Percentiles rank a stretch among this genome's conserved stretches.
Evolutionary conservation across 2,797 vertebrate genomes (phyloP).

Genomic region (Sparidentex hasta): DNA sequence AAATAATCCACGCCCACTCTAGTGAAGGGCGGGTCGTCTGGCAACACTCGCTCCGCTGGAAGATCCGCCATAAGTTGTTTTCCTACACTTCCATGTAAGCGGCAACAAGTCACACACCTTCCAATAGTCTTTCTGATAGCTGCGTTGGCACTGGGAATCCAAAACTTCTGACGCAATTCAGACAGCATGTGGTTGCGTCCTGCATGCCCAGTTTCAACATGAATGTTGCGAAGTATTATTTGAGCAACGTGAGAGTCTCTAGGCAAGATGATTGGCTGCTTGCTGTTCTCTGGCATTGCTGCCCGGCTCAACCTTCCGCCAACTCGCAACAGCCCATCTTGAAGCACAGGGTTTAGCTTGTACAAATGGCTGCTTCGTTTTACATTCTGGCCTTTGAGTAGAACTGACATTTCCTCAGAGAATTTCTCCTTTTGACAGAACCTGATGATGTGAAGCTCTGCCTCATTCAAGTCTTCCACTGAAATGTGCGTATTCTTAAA

Average conservation of each 20-base stretch:
- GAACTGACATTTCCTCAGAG: neutral
- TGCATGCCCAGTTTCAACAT: neutral
- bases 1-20: too few species aligned
- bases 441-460: neutral
- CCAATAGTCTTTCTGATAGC: neutral
- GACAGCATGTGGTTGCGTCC: neutral
- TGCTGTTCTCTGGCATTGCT: neutral
- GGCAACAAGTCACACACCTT: neutral
- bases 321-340: neutral
- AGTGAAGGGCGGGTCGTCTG: too few species aligned
- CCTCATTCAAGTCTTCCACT: too few species aligned
- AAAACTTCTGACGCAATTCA: neutral
- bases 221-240: neutral
- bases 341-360: neutral
- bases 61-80: neutral
- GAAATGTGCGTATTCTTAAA: too few species aligned
- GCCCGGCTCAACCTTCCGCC: neutral
- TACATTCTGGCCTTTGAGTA: neutral
- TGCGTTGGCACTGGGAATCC: neutral
- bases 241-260: neutral
- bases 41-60: too few species aligned
- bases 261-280: neutral
- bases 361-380: neutral
- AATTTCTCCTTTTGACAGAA: slow-evolving; percentile 1
- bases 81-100: neutral